A percentile compares a stretch with the other conserved stretches of the same genome.
phyloP scores from a whole-genome alignment of 2,113 vertebrate species.

The Cyprichromis sp. region DNA sequence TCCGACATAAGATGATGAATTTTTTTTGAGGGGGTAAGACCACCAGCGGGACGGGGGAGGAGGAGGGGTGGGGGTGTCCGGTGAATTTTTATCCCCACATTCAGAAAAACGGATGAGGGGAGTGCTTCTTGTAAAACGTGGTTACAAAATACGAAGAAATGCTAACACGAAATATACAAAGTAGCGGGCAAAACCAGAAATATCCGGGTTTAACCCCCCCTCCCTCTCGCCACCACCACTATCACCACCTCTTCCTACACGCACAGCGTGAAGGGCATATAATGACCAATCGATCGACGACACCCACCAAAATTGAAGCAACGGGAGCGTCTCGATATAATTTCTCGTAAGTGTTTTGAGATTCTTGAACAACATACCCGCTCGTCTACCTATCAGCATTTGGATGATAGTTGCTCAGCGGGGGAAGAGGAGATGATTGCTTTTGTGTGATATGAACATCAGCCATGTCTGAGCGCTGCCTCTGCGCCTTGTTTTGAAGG shows the following conservation, averaged over 20 bases:
- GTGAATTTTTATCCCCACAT: neutral
- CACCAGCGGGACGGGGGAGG: neutral
- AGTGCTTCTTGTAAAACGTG: neutral
- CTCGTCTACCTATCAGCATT: conserved; percentile 44
- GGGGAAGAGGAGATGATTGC: conserved; percentile 60
- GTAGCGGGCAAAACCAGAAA: neutral
- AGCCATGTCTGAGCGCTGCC: conserved; percentile 76
- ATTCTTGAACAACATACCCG: conserved; percentile 28
- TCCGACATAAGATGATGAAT: conserved; percentile 28
- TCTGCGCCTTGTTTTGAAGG: conserved; percentile 65
- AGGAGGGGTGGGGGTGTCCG: neutral
- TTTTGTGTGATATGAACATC: conserved; percentile 71
- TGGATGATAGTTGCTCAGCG: conserved; percentile 42
- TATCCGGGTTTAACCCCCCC: neutral
- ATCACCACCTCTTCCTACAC: neutral
- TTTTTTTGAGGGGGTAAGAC: conserved; percentile 8
- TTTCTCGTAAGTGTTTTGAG: conserved; percentile 2
- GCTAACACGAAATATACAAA: neutral
- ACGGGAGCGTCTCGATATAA: neutral
- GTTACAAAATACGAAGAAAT: neutral
- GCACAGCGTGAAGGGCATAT: conserved; percentile 41
- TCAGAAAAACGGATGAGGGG: neutral
- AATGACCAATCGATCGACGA: conserved; percentile 53
- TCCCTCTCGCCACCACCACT: neutral
- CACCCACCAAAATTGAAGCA: conserved; percentile 2